Conservation (phyloP, 2,797 vertebrate genomes). For the Acridotheres tristis region DNA sequence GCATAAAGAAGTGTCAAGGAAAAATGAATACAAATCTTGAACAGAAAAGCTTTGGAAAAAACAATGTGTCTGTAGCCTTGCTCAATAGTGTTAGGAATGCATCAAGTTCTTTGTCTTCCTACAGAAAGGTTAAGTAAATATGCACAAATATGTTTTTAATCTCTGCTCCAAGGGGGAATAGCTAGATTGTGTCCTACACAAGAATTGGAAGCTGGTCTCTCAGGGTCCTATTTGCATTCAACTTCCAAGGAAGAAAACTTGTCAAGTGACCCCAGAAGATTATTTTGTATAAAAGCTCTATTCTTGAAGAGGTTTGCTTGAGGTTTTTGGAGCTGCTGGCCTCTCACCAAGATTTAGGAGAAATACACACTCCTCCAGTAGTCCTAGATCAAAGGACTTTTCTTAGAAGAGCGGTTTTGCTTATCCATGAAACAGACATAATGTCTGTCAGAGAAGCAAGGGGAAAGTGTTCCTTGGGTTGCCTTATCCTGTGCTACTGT, state of each 20-base stretch:
- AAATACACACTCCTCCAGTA: background rate
- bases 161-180: background rate
- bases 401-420: background rate
- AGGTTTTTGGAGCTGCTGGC: background rate
- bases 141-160: background rate
- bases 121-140: slow-evolving; percentile 19
- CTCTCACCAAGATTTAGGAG: background rate
- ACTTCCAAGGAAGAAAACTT: background rate
- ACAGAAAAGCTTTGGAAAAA: background rate
- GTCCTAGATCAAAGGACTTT: background rate
- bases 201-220: background rate
- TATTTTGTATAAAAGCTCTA: background rate
- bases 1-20: background rate
- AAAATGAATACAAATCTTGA: background rate
- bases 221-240: background rate
- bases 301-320: background rate
- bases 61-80: background rate
- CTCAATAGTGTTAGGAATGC: background rate
- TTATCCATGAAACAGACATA: background rate
- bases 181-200: background rate
- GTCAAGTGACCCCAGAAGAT: background rate
- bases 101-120: background rate
- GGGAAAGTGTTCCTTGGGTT: background rate
- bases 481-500: background rate
- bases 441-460: background rate